phyloP scores from a whole-genome alignment of 1,140 invertebrate genomes.

The Pemphigus obesinymphae region DNA sequence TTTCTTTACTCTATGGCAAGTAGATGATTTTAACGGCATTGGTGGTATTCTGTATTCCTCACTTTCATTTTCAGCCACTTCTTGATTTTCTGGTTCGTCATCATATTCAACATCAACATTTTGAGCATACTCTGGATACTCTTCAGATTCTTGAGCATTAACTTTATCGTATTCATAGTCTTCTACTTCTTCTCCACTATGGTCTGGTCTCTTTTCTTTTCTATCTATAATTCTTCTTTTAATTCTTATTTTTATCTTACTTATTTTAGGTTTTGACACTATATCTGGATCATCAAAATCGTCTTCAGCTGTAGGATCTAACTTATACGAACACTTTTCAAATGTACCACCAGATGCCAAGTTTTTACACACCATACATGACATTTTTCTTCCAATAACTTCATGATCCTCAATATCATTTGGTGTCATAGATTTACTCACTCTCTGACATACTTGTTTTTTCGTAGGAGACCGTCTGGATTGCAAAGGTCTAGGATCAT shows the following conservation, averaged over 20 bases:
- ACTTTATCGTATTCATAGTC: slow-evolving; percentile 13
- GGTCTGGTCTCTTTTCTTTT: neutral
- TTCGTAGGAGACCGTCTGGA: slow-evolving; percentile 16
- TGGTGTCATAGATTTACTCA: slow-evolving; percentile 26
- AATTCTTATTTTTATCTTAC: neutral
- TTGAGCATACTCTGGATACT: slow-evolving; percentile 32
- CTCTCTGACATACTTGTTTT: slow-evolving; percentile 32
- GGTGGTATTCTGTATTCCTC: slow-evolving; percentile 45
- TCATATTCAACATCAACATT: slow-evolving; percentile 42
- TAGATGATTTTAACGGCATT: slow-evolving; percentile 49
- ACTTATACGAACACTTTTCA: slow-evolving; percentile 65
- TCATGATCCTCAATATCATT: slow-evolving; percentile 33
- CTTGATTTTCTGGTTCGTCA: slow-evolving; percentile 46
- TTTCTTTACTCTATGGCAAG: slow-evolving; percentile 60
- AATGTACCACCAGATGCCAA: slow-evolving; percentile 64
- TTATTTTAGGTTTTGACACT: neutral
- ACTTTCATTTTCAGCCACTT: slow-evolving; percentile 45
- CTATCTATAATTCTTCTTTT: neutral
- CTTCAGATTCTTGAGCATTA: slow-evolving; percentile 42
- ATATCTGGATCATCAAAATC: slow-evolving; percentile 50
- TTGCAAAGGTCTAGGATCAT: slow-evolving; percentile 12
- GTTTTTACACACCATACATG: slow-evolving; percentile 63
- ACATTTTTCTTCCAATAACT: slow-evolving; percentile 30
- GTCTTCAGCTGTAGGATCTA: slow-evolving; percentile 64
- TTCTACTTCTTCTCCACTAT: slow-evolving; percentile 21